A percentile compares a stretch with the other conserved stretches of the same genome.
These are phyloP conservation scores for Hemibagrus wyckioides DNA, from an alignment of 2,113 vertebrate genomes.

Conservation along the genomic window DNA sequence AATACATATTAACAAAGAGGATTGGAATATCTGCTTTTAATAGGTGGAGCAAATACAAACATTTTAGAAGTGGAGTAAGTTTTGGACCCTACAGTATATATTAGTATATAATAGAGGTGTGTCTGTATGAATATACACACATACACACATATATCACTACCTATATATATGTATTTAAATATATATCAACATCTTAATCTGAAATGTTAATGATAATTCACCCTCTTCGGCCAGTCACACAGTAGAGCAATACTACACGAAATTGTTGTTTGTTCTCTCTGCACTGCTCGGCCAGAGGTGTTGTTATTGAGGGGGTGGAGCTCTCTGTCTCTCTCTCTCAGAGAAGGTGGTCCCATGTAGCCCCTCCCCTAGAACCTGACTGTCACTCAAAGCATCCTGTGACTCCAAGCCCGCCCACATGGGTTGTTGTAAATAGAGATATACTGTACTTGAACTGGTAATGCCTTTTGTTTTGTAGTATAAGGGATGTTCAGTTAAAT, in stretches of 20 bases:
- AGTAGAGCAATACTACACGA: conserved; percentile 73
- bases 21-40: background rate
- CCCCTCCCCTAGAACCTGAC: conserved; percentile 41
- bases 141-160: background rate
- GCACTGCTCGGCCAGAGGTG: conserved; percentile 53
- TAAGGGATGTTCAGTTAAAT: conserved; percentile 65
- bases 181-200: background rate
- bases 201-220: conserved; percentile 14
- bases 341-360: conserved; percentile 15
- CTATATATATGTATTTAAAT: conserved; percentile 11
- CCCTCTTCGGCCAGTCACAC: conserved; percentile 55
- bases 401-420: conserved; percentile 46
- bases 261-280: conserved; percentile 61
- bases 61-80: background rate
- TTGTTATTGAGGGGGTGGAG: conserved; percentile 20
- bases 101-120: background rate
- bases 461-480: conserved; percentile 67
- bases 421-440: conserved; percentile 67
- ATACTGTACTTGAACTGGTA: conserved; percentile 74
- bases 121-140: background rate
- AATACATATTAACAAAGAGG: background rate
- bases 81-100: conserved; percentile 27
- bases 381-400: conserved; percentile 54
- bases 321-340: background rate
- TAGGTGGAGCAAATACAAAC: background rate